Evolutionary conservation across 2,888 invertebrate species (phyloP).

Genomic region (Drosophila eohydei): DNA sequence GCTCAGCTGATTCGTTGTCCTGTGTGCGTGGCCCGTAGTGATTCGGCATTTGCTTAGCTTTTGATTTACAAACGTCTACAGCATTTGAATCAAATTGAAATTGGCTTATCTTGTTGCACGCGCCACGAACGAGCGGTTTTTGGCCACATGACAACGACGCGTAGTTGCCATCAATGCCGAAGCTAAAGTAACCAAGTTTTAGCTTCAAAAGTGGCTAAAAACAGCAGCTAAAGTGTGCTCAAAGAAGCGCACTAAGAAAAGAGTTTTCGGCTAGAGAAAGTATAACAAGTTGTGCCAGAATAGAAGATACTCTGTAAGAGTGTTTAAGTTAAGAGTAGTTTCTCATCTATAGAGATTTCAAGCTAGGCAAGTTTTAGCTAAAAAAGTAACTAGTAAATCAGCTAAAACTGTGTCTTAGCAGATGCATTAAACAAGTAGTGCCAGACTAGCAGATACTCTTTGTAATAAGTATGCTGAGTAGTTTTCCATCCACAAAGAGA

Average conservation of each 20-base stretch:
- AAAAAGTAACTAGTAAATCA: too few relatives aligned
- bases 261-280: background rate
- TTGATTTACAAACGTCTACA: constrained; percentile 67
- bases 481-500: too few relatives aligned
- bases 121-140: constrained; percentile 67
- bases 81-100: constrained; percentile 78
- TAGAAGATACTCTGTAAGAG: background rate
- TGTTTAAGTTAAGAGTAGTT: too few relatives aligned
- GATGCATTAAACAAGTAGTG: too few relatives aligned
- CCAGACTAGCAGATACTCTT: background rate
- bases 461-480: background rate
- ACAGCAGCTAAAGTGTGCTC: constrained; percentile 1
- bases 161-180: background rate
- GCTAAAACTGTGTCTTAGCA: too few relatives aligned
- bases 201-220: background rate
- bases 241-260: background rate
- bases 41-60: constrained; percentile 51
- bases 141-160: constrained; percentile 14
- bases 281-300: background rate
- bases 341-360: too few relatives aligned
- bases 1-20: constrained; percentile 9
- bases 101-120: constrained; percentile 78
- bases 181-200: background rate
- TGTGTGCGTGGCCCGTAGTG: background rate
- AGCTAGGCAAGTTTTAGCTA: too few relatives aligned